A percentile compares a stretch with the other conserved stretches of the same genome.
phyloP scores from a whole-genome alignment of 2,113 vertebrate genomes.

The Coregonus clupeaformis region DNA sequence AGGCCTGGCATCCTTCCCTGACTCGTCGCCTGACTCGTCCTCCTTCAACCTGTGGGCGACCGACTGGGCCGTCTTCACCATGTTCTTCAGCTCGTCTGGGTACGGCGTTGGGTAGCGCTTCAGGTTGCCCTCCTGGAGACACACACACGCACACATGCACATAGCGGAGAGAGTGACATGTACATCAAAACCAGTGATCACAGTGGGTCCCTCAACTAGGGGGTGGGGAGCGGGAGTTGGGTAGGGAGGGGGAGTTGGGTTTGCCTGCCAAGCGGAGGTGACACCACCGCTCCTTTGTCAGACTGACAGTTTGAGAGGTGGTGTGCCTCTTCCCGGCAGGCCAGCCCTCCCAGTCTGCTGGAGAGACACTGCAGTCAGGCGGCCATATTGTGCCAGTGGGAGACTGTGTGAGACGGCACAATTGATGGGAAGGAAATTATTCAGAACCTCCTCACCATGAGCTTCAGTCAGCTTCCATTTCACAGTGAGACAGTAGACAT shows the following conservation, averaged over 20 bases:
- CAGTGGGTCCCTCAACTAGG: neutral
- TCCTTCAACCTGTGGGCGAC: conserved; percentile 95
- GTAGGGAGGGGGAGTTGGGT: neutral
- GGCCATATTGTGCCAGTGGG: neutral
- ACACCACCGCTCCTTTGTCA: conserved; percentile 14
- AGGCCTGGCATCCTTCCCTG: conserved; percentile 75
- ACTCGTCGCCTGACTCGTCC: conserved; percentile 86
- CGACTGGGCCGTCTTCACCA: conserved; percentile 98
- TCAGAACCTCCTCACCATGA: neutral
- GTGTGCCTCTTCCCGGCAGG: conserved; percentile 18
- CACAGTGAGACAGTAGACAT: neutral
- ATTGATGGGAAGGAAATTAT: neutral
- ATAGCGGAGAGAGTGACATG: neutral
- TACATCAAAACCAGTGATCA: neutral
- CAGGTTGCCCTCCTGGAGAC: conserved; percentile 89
- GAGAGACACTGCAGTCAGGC: neutral
- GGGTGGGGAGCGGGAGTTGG: neutral
- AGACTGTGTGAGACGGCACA: neutral
- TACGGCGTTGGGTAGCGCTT: conserved; percentile 98
- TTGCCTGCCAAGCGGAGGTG: neutral
- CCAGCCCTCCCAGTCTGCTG: neutral
- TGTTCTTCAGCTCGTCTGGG: conserved; percentile 97
- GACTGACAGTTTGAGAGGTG: conserved; percentile 22
- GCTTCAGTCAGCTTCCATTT: neutral
- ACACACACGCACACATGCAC: neutral